Evolutionary conservation across 2,797 vertebrate species (phyloP).

Genomic region (Xiphophorus birchmanni): DNA sequence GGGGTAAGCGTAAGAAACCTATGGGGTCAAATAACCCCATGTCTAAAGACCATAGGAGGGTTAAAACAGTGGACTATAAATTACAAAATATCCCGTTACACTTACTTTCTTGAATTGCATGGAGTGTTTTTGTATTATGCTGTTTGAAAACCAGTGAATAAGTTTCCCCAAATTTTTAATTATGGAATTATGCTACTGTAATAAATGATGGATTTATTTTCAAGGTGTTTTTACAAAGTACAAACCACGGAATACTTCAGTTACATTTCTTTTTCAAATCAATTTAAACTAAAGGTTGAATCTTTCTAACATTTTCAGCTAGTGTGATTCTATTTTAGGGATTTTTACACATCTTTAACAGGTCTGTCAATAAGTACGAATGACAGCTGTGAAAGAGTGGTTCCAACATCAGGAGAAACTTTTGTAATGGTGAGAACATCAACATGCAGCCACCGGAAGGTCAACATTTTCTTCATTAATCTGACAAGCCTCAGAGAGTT

Average conservation of each 20-base stretch:
- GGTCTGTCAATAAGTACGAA: conserved; percentile 9
- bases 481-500: conserved; percentile 69
- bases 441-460: conserved; percentile 77
- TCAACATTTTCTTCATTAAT: conserved; percentile 80
- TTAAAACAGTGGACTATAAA: background rate
- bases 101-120: background rate
- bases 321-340: background rate
- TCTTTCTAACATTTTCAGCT: background rate
- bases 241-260: background rate
- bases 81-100: background rate
- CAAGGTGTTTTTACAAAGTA: background rate
- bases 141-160: background rate
- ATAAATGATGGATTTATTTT: background rate
- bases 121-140: background rate
- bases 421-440: conserved; percentile 73
- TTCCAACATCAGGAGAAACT: conserved; percentile 59
- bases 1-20: too few species aligned
- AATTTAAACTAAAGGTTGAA: background rate
- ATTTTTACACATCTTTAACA: background rate
- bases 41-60: too few species aligned
- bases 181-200: background rate
- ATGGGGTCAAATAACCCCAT: too few species aligned
- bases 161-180: background rate
- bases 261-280: background rate
- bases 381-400: conserved; percentile 51